phyloP scores from a whole-genome alignment of 2,888 invertebrate genomes.

The Zhengitettix transpicula region DNA sequence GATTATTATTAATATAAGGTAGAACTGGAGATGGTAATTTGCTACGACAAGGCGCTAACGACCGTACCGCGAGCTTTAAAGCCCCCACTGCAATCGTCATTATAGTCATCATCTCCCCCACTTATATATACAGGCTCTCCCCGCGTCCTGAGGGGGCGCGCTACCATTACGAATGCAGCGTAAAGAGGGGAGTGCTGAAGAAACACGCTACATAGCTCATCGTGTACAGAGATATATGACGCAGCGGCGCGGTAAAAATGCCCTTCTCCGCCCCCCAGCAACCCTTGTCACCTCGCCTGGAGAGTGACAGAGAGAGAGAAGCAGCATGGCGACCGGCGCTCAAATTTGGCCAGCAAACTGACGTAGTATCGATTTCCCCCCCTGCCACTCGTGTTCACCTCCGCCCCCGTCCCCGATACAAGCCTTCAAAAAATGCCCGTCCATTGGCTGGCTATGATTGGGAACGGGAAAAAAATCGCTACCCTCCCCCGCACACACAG shows the following conservation, averaged over 20 bases:
- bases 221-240: neutral
- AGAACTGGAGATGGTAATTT: too few species aligned
- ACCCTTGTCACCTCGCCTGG: neutral
- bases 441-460: slow-evolving; percentile 11
- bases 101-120: neutral
- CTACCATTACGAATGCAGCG: neutral
- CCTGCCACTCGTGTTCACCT: neutral
- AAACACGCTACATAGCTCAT: neutral
- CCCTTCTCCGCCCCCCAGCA: neutral
- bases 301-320: neutral
- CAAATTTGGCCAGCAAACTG: neutral
- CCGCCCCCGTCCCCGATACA: neutral
- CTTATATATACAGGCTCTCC: neutral
- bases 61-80: neutral
- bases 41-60: too few species aligned
- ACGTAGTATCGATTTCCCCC: neutral
- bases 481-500: neutral
- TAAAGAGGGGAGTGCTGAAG: neutral
- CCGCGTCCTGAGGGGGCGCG: neutral
- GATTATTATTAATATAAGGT: too few species aligned
- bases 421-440: slow-evolving; percentile 4
- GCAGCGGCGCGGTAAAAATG: neutral
- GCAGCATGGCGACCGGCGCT: neutral
- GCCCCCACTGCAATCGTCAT: neutral
- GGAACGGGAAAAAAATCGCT: slow-evolving; percentile 1